Percentiles rank a stretch among this genome's conserved stretches.
These are phyloP conservation scores for Picus viridis DNA, from an alignment of 2,797 vertebrate genomes.

Conservation along the genomic window DNA sequence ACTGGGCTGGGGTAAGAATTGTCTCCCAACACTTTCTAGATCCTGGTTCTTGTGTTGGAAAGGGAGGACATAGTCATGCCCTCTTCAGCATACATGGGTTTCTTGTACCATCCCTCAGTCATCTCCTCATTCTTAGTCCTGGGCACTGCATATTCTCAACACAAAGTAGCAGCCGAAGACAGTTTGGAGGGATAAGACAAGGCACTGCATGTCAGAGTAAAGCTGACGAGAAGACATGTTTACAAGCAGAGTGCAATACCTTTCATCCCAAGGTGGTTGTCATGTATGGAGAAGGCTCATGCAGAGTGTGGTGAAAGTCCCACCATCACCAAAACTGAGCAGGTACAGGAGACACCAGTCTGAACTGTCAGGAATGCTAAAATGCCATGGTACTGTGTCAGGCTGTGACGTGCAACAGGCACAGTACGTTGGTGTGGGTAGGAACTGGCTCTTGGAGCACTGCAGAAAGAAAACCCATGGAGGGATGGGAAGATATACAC, in stretches of 20 bases:
- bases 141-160: neutral
- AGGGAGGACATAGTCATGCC: neutral
- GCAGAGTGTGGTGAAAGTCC: rapidly evolving
- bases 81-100: neutral
- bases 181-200: neutral
- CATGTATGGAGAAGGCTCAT: neutral
- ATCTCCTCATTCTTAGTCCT: neutral
- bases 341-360: neutral
- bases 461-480: rapidly evolving
- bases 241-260: neutral
- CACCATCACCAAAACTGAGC: neutral
- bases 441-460: neutral
- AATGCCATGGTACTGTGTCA: neutral
- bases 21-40: neutral
- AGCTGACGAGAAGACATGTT: neutral
- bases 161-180: neutral
- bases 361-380: neutral
- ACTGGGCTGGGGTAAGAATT: neutral
- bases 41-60: neutral
- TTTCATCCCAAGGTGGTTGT: neutral
- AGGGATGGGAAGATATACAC: neutral
- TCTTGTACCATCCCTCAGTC: rapidly evolving
- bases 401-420: neutral
- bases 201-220: neutral
- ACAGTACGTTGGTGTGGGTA: neutral